Percentiles rank a stretch among this genome's conserved stretches.
phyloP scores from a whole-genome alignment of 2,888 invertebrate species.

The Onthophagus sagittarius region DNA sequence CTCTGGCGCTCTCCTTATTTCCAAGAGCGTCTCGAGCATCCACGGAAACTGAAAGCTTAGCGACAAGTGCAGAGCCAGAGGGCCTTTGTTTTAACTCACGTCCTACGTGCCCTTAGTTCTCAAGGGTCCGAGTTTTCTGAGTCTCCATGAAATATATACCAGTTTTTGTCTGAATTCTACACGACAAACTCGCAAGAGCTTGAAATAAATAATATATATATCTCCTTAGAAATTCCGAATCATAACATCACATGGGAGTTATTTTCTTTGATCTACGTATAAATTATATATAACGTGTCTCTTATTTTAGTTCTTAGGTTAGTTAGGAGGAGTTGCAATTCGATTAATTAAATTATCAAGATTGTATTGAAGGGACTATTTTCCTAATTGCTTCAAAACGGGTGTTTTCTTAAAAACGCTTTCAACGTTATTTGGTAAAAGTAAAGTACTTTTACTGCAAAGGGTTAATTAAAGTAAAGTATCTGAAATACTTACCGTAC shows the following conservation, averaged over 20 bases:
- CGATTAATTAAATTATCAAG: background rate
- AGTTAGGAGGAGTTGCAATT: background rate
- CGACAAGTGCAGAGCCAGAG: background rate
- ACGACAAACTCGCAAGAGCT: background rate
- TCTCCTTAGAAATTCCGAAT: background rate
- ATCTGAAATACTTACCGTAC: background rate
- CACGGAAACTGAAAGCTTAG: conserved; percentile 11
- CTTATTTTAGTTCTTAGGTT: too few species aligned
- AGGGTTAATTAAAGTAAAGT: background rate
- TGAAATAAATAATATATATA: background rate
- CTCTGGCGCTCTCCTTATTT: background rate
- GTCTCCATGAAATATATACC: background rate
- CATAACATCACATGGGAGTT: background rate
- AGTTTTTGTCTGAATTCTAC: background rate
- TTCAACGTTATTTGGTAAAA: background rate
- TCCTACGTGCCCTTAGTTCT: background rate
- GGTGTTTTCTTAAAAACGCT: background rate
- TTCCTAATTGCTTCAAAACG: background rate
- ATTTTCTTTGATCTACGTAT: background rate
- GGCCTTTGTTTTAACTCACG: conserved; percentile 3
- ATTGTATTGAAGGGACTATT: background rate
- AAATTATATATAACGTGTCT: background rate
- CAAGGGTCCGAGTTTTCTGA: background rate
- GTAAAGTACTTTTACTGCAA: background rate
- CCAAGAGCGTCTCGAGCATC: background rate